Percentiles rank a stretch among this genome's conserved stretches.
Evolutionary conservation across 2,797 vertebrate genomes (phyloP).

Genomic region (Hoplostethus atlanticus): DNA sequence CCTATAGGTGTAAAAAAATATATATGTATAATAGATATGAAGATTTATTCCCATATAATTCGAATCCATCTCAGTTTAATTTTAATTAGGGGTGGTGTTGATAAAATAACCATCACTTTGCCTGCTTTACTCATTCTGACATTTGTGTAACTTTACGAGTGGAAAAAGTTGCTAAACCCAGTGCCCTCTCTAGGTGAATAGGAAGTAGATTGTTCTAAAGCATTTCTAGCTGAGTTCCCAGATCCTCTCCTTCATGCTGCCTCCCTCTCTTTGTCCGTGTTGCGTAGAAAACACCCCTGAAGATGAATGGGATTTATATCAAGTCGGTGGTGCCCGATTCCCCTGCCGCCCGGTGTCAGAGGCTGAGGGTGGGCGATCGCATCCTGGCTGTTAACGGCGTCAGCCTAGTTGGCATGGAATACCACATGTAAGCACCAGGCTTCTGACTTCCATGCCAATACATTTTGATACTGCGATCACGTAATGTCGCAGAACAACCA

Average conservation of each 20-base stretch:
- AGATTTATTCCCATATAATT: too few species aligned
- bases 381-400: conserved; percentile 87
- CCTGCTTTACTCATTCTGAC: too few species aligned
- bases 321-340: conserved; percentile 86
- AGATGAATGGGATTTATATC: conserved; percentile 83
- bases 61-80: too few species aligned
- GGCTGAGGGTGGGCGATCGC: conserved; percentile 80
- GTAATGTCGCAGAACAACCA: not conserved
- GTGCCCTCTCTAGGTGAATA: not conserved
- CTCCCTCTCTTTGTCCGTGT: not conserved
- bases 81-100: too few species aligned
- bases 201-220: not conserved
- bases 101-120: too few species aligned
- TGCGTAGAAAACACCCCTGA: conserved; percentile 78
- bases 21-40: too few species aligned
- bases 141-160: too few species aligned
- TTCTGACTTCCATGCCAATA: too few species aligned
- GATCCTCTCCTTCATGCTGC: not conserved
- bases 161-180: not conserved
- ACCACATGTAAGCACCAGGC: conserved; percentile 73
- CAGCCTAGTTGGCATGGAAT: conserved; percentile 86
- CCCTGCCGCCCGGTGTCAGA: conserved; percentile 79
- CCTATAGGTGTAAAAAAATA: too few species aligned
- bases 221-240: not conserved
- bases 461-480: too few species aligned